Base-by-base conservation (phyloP, 2,797 vertebrate genomes). In the Octomys mimax region DNA sequence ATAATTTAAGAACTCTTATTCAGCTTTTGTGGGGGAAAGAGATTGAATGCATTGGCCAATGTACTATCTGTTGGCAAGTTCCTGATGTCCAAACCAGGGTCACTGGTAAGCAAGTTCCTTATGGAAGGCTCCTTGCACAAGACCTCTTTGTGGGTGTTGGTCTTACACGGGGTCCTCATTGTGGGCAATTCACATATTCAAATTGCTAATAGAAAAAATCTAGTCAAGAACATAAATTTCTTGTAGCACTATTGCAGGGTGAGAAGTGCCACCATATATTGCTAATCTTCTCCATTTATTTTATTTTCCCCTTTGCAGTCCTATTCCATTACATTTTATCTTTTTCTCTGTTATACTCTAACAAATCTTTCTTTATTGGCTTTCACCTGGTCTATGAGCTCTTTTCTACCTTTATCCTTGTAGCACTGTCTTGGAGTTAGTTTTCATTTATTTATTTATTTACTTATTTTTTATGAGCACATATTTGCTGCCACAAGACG, bases 391-490 rank as follows among this genome's bases (percentile, higher is more conserved):
- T 75, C 16, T 75, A n/a, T 85, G 92, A 22, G 95, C 87, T 88
- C 70, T 79, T 95, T 77, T 97, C 81, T 66, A 78, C 7, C 75
- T 95, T 57, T 57, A 14, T 79, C 31, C 33, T 59, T 77, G 33
- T 88, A 68, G 52, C 0, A 39, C 0, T 36, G 39, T 18, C 12
- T 94, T 49, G 82, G 89, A 59, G 61, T 97, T 52, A 49, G 39
- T 90, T 84, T 89, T 62, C 42, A 71, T 36, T 91, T 73, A 26
- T 24, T 36, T 39, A 71, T 10, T 42, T 49, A 49, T 42, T 42
- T 84, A 6, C 33, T 92, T 54, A 75, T 39, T 89, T 1, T 94
- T 92, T 59, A 86, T 91, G 18, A 89, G 91, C 79, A 97, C 96
- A 31, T 49, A 14, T 77, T 49, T 46, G 42, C 57, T 18, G 28